A percentile compares a stretch with the other conserved stretches of the same genome.
phyloP scores from a whole-genome alignment of 2,888 invertebrate genomes.

The Metalampra italica region DNA sequence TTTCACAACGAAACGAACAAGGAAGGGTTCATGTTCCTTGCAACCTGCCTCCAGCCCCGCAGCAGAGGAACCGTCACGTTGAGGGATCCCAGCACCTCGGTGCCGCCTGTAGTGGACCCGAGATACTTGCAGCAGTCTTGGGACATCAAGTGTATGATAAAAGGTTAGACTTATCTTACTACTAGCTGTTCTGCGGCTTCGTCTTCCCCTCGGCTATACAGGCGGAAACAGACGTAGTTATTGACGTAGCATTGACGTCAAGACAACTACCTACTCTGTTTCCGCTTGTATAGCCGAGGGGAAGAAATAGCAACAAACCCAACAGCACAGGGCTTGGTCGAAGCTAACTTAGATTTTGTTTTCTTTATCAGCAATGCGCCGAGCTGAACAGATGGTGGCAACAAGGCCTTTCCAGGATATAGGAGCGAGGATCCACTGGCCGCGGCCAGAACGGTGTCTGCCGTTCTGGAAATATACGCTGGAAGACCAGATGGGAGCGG shows the following conservation, averaged over 20 bases:
- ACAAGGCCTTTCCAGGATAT: conserved; percentile 79
- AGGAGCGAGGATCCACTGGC: conserved; percentile 82
- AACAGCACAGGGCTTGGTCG: too few species aligned
- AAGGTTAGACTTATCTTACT: conserved; percentile 62
- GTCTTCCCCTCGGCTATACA: too few species aligned
- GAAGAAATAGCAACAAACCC: too few species aligned
- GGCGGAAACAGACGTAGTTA: too few species aligned
- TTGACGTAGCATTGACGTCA: too few species aligned
- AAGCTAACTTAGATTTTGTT: neutral
- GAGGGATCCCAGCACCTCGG: conserved; percentile 72
- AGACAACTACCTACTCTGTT: too few species aligned
- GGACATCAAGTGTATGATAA: conserved; percentile 82
- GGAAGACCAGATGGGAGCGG: conserved; percentile 45
- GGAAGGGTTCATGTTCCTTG: conserved; percentile 84
- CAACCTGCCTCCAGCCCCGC: conserved; percentile 82
- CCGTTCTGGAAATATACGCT: conserved; percentile 64
- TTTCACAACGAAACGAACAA: conserved; percentile 79
- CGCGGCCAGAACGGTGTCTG: conserved; percentile 80
- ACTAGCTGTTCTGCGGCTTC: neutral
- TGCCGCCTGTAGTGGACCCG: conserved; percentile 84
- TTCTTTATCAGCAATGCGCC: conserved; percentile 72
- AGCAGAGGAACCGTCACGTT: conserved; percentile 84
- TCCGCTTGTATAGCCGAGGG: too few species aligned
- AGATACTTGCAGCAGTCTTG: conserved; percentile 81
- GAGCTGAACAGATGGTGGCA: conserved; percentile 73